Evolutionary conservation across 1,140 invertebrate genomes (phyloP).

Genomic region (Mercenaria mercenaria): DNA sequence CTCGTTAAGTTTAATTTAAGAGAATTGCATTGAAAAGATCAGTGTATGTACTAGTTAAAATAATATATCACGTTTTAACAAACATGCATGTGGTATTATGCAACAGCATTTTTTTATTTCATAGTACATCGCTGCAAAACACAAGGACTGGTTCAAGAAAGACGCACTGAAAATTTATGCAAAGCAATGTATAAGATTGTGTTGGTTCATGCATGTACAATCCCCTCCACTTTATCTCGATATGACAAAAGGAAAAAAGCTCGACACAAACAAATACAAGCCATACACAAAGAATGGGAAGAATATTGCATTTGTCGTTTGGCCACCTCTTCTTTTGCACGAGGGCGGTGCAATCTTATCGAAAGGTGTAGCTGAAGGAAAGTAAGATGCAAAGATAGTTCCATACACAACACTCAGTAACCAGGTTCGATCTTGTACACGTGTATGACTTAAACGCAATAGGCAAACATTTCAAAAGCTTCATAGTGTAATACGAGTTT

Average conservation of each 20-base stretch:
- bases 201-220: not conserved
- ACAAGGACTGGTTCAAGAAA: not conserved
- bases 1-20: too few relatives aligned
- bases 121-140: not conserved
- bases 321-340: not conserved
- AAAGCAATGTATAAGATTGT: not conserved
- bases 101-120: too few relatives aligned
- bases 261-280: constrained; percentile 3
- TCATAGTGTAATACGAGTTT: too few relatives aligned
- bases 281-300: not conserved
- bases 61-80: too few relatives aligned
- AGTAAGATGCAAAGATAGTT: too few relatives aligned
- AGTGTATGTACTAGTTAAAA: too few relatives aligned
- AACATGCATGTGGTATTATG: too few relatives aligned
- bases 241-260: not conserved
- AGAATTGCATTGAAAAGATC: too few relatives aligned
- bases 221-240: not conserved
- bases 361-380: constrained; percentile 2
- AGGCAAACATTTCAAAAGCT: too few relatives aligned
- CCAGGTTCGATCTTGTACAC: too few relatives aligned
- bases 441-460: too few relatives aligned
- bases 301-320: constrained; percentile 15
- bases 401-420: too few relatives aligned
- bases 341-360: not conserved
- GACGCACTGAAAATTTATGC: not conserved